Percentiles rank a stretch among this genome's conserved stretches.
Evolutionary conservation across 2,888 invertebrate species (phyloP).

Genomic region (Sesia bembeciformis): DNA sequence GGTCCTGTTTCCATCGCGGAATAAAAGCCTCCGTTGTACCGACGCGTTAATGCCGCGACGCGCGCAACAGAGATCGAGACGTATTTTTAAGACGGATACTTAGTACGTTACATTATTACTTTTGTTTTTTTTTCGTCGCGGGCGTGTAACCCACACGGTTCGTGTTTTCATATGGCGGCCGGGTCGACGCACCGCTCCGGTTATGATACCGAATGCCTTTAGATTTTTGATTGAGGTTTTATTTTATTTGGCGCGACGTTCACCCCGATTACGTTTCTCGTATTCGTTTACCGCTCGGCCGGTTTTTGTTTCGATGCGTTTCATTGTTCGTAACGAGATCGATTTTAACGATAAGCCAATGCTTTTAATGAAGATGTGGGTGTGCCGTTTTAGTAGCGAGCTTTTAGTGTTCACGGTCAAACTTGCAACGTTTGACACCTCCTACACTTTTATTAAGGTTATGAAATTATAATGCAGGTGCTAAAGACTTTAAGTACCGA

Average conservation of each 20-base stretch:
- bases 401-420: neutral
- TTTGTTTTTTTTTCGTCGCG: slow-evolving; percentile 55
- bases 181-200: slow-evolving; percentile 66
- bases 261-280: slow-evolving; percentile 65
- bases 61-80: slow-evolving; percentile 61
- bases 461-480: no score
- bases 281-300: slow-evolving; percentile 61
- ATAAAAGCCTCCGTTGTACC: slow-evolving; percentile 15
- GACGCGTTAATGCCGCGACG: slow-evolving; percentile 56
- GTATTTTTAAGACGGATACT: slow-evolving; percentile 72
- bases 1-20: slow-evolving; percentile 17
- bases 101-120: slow-evolving; percentile 71
- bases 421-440: neutral
- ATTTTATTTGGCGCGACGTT: slow-evolving; percentile 65
- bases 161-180: slow-evolving; percentile 53
- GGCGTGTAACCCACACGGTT: slow-evolving; percentile 59
- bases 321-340: slow-evolving; percentile 70
- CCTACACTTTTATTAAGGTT: neutral
- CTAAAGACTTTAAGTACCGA: no score
- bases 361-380: slow-evolving; percentile 69
- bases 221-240: slow-evolving; percentile 72
- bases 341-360: slow-evolving; percentile 59
- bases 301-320: slow-evolving; percentile 67
- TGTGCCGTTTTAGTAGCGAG: slow-evolving; percentile 24
- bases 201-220: slow-evolving; percentile 67